Conservation (phyloP, 2,797 vertebrate genomes). For the Pseudochirops cupreus region DNA sequence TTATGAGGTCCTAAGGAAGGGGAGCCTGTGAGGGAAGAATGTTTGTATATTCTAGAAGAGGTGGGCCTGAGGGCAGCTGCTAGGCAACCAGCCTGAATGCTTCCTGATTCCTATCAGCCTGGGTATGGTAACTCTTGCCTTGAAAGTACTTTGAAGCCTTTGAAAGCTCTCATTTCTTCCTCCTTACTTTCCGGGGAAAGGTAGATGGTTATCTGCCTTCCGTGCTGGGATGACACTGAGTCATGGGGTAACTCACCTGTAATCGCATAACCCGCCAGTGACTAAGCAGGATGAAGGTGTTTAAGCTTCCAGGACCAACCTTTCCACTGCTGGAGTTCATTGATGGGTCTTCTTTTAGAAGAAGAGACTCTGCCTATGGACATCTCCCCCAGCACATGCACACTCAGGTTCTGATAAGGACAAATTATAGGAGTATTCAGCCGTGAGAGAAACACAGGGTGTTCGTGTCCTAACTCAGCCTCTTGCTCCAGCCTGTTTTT, state of each 20-base stretch:
- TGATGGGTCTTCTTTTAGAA: not conserved
- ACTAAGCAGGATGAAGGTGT: not conserved
- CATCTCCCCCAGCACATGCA: not conserved
- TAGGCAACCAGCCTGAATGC: constrained; percentile 61
- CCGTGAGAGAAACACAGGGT: not conserved
- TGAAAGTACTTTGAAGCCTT: constrained; percentile 70
- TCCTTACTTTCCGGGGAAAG: constrained; percentile 50
- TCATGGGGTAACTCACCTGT: constrained; percentile 49
- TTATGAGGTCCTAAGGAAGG: not conserved
- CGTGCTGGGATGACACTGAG: not conserved
- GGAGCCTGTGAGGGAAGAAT: constrained; percentile 18
- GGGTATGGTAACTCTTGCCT: constrained; percentile 68
- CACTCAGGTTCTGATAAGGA: not conserved
- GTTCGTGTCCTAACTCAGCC: not conserved
- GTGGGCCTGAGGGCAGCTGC: constrained; percentile 44
- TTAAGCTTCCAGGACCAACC: constrained; percentile 45
- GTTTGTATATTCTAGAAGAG: constrained; percentile 67
- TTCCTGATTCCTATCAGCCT: constrained; percentile 71
- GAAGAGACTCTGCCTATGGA: not conserved
- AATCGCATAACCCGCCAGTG: not conserved
- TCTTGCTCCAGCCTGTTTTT: not conserved
- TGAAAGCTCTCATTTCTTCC: constrained; percentile 39
- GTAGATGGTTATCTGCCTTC: constrained; percentile 51
- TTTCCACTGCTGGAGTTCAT: not conserved
- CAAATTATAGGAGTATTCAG: not conserved